Percentiles rank a stretch among this genome's conserved stretches.
phyloP scores from a whole-genome alignment of 1,140 invertebrate genomes.

The Asbolus verrucosus region DNA sequence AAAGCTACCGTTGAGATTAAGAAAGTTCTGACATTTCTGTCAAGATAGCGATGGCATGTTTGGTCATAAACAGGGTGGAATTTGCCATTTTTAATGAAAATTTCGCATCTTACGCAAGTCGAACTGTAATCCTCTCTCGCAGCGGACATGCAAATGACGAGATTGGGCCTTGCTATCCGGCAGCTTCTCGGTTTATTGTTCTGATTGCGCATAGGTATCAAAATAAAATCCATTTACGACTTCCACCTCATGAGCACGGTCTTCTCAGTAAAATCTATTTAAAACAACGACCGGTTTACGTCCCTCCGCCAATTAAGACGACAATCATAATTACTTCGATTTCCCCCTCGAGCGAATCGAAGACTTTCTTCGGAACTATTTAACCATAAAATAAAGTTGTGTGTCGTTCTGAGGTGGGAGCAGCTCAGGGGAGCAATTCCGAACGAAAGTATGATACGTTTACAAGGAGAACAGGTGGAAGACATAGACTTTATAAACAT shows the following conservation, averaged over 20 bases:
- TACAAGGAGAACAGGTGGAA: conserved; percentile 56
- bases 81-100: no score
- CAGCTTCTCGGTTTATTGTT: background rate
- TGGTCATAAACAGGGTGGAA: no score
- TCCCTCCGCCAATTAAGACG: conserved; percentile 13
- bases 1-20: no score
- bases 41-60: no score
- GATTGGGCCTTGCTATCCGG: background rate
- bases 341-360: no score
- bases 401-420: no score
- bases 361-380: background rate
- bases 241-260: conserved; percentile 14
- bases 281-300: conserved; percentile 15
- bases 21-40: background rate
- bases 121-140: no score
- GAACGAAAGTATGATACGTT: conserved; percentile 17
- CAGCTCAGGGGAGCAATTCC: conserved; percentile 41
- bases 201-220: conserved; percentile 11
- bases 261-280: conserved; percentile 2
- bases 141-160: no score
- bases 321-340: background rate
- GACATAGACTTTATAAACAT: conserved; percentile 54
- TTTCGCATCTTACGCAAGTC: no score
- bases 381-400: conserved; percentile 10
- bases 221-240: conserved; percentile 34